Percentiles rank a stretch among this genome's conserved stretches.
These are phyloP conservation scores for Pseudomugil gertrudae DNA, from an alignment of 2,797 vertebrate genomes.

Conservation along the genomic window DNA sequence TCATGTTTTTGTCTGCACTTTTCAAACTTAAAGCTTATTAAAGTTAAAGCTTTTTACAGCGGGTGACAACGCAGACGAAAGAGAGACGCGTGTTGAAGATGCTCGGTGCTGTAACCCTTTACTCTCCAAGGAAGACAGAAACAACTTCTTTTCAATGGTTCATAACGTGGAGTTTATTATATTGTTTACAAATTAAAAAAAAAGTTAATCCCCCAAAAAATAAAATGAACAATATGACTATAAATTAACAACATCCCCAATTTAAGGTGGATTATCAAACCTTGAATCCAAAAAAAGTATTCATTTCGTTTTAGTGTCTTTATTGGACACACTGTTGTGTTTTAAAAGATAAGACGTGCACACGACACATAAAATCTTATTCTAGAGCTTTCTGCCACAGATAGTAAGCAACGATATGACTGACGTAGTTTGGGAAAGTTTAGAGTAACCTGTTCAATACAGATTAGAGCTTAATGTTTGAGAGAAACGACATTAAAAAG, in stretches of 20 bases:
- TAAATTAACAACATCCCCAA: neutral
- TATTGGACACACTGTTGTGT: neutral
- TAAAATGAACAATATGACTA: neutral
- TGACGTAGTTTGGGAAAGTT: conserved; percentile 31
- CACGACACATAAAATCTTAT: neutral
- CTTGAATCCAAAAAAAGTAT: neutral
- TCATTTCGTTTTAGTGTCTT: neutral
- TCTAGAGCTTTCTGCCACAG: neutral
- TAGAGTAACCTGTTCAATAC: neutral
- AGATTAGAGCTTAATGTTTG: no score
- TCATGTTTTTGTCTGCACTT: neutral
- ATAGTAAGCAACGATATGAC: neutral
- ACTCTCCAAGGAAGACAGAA: neutral
- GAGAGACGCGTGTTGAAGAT: conserved; percentile 12
- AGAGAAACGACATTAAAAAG: neutral
- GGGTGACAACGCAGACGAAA: conserved; percentile 6
- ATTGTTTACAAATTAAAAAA: no score
- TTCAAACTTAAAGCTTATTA: neutral
- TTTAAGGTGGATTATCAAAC: conserved; percentile 1
- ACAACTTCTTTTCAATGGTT: neutral
- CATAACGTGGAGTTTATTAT: neutral
- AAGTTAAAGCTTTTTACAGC: neutral
- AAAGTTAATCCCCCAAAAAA: no score
- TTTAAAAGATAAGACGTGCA: neutral
- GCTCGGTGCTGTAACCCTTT: conserved; percentile 23